Evolutionary conservation across 2,888 invertebrate genomes (phyloP), one percentile per base, ranked within the genome.

Genomic region (Tanypteryx hageni): DNA sequence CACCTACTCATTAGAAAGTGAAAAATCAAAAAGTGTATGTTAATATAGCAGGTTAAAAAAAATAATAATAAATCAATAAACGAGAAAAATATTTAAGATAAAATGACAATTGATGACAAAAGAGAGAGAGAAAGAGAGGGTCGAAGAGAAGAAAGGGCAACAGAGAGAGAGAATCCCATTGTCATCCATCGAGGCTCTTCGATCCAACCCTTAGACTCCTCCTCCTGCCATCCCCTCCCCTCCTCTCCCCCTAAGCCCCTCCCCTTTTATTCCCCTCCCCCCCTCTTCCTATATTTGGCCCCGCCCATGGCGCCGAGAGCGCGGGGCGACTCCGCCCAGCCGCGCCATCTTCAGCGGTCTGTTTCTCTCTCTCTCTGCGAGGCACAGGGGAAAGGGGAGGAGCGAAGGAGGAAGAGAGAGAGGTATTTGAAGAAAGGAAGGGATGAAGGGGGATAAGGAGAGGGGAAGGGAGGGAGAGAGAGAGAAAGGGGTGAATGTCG

Each of bases 291-390:
- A n/a, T 18, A 4, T 11, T 61, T 27, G 76, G 76, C 27, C 76
- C 76, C 89, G 64, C 56, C 89, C 59, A 68, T 89, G 89, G 89
- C 68, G 76, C 76, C 76, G 68, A 68, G 22, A 11, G 68, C 16
- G 11, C 64, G 68, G n/a, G 68, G 68, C 68, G 68, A 68, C 76
- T 27, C 76, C 76, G 76, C 76, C 76, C 76, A 22, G 22, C 27
- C 76, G 22, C 76, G 76, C 76, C 76, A 76, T 76, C 76, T 76
- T 76, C 76, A 27, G 76, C 76, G 22, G 22, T 27, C 22, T 68
- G 22, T 44, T 5, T 44, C 5, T 44, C 44, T 44, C 44, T 44
- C 44, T 44, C 44, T 44, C 44, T 44, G 3, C 1, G 44, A 44
- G 44, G 44, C 44, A 44, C 44, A 5, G 44, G 44, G 44, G 76